Evolutionary conservation across 2,888 invertebrate genomes (phyloP).

Genomic region (Synanthedon myopaeformis): DNA sequence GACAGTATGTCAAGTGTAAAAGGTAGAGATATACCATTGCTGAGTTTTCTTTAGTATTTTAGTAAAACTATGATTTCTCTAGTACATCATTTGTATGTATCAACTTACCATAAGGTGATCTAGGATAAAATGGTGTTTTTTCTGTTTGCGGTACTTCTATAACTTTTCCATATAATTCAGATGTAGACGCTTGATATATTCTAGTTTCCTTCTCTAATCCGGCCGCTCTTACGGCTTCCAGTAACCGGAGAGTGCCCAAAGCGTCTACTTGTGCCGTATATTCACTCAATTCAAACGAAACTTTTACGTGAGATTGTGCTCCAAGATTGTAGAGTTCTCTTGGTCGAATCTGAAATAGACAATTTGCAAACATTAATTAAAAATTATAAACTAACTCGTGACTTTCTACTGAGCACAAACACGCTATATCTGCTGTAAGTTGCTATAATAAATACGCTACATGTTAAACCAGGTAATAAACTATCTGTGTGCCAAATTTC

Average conservation of each 20-base stretch:
- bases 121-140: constrained; percentile 94
- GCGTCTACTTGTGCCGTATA: constrained; percentile 99
- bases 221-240: constrained; percentile 93
- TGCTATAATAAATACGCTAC: no score
- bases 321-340: constrained; percentile 98
- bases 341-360: constrained; percentile 71
- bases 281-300: constrained; percentile 98
- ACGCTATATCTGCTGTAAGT: no score
- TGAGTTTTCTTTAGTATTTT: no score
- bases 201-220: constrained; percentile 82
- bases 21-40: no score
- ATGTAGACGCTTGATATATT: constrained; percentile 97
- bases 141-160: constrained; percentile 93
- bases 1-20: no score
- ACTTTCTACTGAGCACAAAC: no score
- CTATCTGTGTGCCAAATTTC: no score
- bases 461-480: no score
- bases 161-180: constrained; percentile 94
- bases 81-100: no score
- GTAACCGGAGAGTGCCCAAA: constrained; percentile 89
- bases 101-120: constrained; percentile 92
- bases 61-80: no score
- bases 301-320: constrained; percentile 99
- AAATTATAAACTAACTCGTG: no score
- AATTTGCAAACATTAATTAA: no score